Base-by-base conservation (phyloP, 2,113 vertebrate species). In the Sinocyclocheilus grahami region DNA sequence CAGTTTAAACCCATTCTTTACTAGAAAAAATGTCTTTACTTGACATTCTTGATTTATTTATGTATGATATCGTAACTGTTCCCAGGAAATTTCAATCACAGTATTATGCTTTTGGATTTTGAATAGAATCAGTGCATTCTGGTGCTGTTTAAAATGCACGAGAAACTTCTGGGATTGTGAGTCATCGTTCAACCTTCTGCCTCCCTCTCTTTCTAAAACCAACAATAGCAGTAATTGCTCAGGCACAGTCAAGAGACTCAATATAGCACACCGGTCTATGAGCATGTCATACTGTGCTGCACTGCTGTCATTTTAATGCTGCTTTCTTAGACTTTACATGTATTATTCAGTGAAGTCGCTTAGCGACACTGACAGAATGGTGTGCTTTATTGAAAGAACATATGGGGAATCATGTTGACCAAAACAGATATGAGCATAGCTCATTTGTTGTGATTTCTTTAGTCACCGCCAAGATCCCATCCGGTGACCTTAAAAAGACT, bases 401-500 rank as follows among this genome's bases (percentile, higher is more conserved):
- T 13, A n/a, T 24, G 5, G 53, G 5, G 8, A 24, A 4, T 62
- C 5, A 24, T n/a, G 7, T 39, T 24, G 11, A 42, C 3, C 71
- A 33, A 80, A 6, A 62, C 37, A n/a, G 12, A 62, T 62, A 9
- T 2, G 20, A 4, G 6, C n/a, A 16, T 62, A 33, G 14, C 1
- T 48, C 24, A 81, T 67, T 62, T 63, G 69, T 55, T 24, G 16
- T 55, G n/a, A 33, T 39, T 58, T 92, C 91, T 90, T 83, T 33
- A 24, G 53, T 69, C 14, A 39, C 10, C 46, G 1, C 4, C 22
- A 46, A 10, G 84, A 83, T 88, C 60, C 81, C 60, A 9, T 78
- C 82, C 18, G 74, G 82, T 92, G 91, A 85, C 94, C 93, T 91
- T 95, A 93, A 94, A 95, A 94, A 94, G 94, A 72, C 92, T 37